Evolutionary conservation across 1,140 invertebrate genomes (phyloP), one percentile per base, ranked within the genome.

Genomic region (Drosophila funebris): DNA sequence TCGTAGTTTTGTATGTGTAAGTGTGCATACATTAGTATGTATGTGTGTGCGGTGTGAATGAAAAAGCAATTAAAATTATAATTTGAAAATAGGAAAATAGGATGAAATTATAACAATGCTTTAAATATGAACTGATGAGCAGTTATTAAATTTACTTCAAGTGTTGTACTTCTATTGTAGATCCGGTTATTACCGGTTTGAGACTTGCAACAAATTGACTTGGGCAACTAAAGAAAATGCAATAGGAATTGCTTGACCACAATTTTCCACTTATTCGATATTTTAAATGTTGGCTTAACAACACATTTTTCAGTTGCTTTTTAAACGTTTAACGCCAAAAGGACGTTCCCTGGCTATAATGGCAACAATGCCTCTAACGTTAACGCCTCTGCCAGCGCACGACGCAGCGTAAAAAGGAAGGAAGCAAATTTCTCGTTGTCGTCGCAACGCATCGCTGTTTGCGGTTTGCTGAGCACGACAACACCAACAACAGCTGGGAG

Each of bases 401-500:
- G 7, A 20, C 31, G 50, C 60, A 56, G 20, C 27, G 13, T 39
- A 29, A 44, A 68, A 62, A 69, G 66, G 57, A 62, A 69, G 66
- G 66, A 73, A 69, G 43, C 57, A 48, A 56, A 68, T 61, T 61
- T 43, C 53, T 36, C 48, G 57, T 29, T 57, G 53, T 31, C 29
- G 60, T 56, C 33, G 46, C 46, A 18, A 27, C 37, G 31, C 37
- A 67, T 29, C 53, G 54, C 16, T 24, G 44, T 69, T 70, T 70
- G 48, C 48, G 67, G 67, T 63, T 62, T 46, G 46, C 3, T 69
- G 66, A 69, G 39, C 62, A 58, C 44, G 18, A 62, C 60, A 29
- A 70, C 67, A 63, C 60, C 70, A 68, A 70, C 67, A 63, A 67
- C 70, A 68, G 70, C 70, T 68, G 70, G 41, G 11, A 24, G 18